Evolutionary conservation across 2,797 vertebrate species (phyloP), one percentile per base, ranked within the genome.

Genomic region (Leptoclinus maculatus): DNA sequence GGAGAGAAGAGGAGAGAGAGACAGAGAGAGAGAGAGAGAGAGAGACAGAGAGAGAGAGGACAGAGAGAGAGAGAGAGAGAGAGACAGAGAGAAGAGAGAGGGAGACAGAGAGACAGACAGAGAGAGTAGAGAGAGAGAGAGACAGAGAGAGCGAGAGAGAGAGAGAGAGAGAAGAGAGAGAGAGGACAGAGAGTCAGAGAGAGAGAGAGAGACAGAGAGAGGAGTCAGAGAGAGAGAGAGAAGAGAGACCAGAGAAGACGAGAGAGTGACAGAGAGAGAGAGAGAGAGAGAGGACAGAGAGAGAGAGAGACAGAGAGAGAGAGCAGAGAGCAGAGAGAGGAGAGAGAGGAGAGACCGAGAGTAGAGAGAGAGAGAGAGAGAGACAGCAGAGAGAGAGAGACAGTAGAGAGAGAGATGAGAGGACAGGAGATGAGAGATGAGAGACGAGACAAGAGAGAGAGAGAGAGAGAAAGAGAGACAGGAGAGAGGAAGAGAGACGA

Each of bases 161-260:
- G 16, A 69, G 65, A 43, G 60, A 41, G 8, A 54, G 64, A 71
- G n/a, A n/a, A n/a, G n/a, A n/a, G n/a, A n/a, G n/a, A n/a, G n/a
- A n/a, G n/a, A n/a, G n/a, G n/a, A n/a, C n/a, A 54, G 5, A 54
- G 23, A 7, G 11, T 25, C 11, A 6, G 4, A 53, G 11, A 53
- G 4, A 53, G 23, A 25, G 23, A 53, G 68, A 27, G 23, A 71
- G n/a, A 3, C n/a, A n/a, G n/a, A n/a, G n/a, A n/a, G n/a, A n/a
- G n/a, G n/a, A n/a, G n/a, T n/a, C n/a, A n/a, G n/a, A n/a, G n/a
- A n/a, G n/a, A n/a, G n/a, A n/a, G n/a, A n/a, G n/a, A n/a, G n/a
- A n/a, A n/a, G n/a, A n/a, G n/a, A n/a, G n/a, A n/a, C n/a, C n/a
- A n/a, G n/a, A n/a, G n/a, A n/a, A n/a, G n/a, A n/a, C n/a, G n/a